These are phyloP conservation scores for Bradypodion pumilum DNA, from an alignment of 2,797 vertebrate genomes.

Conservation along the genomic window DNA sequence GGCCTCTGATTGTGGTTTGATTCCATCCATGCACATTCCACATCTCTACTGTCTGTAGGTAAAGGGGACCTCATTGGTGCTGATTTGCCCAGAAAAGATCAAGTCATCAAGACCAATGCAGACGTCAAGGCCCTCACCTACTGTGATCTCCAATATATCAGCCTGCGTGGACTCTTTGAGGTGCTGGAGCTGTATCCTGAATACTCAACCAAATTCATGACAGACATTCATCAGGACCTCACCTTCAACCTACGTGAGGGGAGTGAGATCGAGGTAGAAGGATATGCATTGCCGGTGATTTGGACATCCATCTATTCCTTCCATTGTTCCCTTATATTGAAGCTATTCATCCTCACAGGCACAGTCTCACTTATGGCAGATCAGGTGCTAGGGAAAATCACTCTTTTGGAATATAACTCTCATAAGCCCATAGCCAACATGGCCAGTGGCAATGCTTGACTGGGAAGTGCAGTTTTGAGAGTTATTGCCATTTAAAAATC, in stretches of 20 bases:
- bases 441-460: too few relatives aligned
- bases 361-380: neutral
- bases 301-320: neutral
- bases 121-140: slow-evolving; percentile 96
- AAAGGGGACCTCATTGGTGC: slow-evolving; percentile 96
- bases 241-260: slow-evolving; percentile 96
- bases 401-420: too few relatives aligned
- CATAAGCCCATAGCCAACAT: too few relatives aligned
- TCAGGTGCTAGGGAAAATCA: neutral
- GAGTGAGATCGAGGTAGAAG: slow-evolving; percentile 87
- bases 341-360: neutral
- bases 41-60: slow-evolving; percentile 72
- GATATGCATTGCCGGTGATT: neutral
- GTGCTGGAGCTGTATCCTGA: slow-evolving; percentile 93
- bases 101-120: slow-evolving; percentile 92
- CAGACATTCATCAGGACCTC: slow-evolving; percentile 90
- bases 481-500: too few relatives aligned
- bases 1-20: neutral
- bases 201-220: slow-evolving; percentile 86
- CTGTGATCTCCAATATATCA: slow-evolving; percentile 93
- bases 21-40: neutral
- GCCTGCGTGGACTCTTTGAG: slow-evolving; percentile 85
- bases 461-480: too few relatives aligned
- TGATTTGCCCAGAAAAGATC: slow-evolving; percentile 83
- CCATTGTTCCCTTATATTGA: slow-evolving; percentile 4